phyloP scores from a whole-genome alignment of 2,888 invertebrate species.

The Euphydryas editha region DNA sequence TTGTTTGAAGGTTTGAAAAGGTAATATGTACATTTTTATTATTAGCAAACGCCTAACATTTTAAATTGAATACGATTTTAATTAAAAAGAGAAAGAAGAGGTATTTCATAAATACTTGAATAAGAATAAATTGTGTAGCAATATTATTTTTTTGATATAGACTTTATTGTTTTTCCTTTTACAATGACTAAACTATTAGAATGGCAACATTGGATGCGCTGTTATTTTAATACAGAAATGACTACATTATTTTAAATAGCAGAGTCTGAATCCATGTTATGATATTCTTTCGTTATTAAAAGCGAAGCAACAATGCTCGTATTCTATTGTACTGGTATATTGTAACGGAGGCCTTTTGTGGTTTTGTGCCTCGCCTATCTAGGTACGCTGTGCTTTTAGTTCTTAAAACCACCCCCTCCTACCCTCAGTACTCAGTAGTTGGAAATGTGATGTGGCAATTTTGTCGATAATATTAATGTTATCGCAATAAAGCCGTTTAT shows the following conservation, averaged over 20 bases:
- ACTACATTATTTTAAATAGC: slow-evolving; percentile 34
- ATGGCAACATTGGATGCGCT: not conserved
- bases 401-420: slow-evolving; percentile 64
- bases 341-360: slow-evolving; percentile 73
- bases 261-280: slow-evolving; percentile 39
- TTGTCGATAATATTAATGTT: slow-evolving; percentile 32
- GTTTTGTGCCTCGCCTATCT: slow-evolving; percentile 57
- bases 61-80: not conserved
- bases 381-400: slow-evolving; percentile 72
- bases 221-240: slow-evolving; percentile 19
- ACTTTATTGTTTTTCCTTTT: not conserved
- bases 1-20: not conserved
- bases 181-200: slow-evolving; percentile 3
- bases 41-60: not conserved
- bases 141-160: not conserved
- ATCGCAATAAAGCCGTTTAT: not conserved
- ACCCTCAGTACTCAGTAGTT: slow-evolving; percentile 46
- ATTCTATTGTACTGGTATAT: slow-evolving; percentile 54
- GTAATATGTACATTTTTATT: not conserved
- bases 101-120: not conserved
- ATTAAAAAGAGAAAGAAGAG: not conserved
- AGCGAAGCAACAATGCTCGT: slow-evolving; percentile 53
- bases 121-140: not conserved
- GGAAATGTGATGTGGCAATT: slow-evolving; percentile 45
- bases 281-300: slow-evolving; percentile 50